Evolutionary conservation across 2,797 vertebrate species (phyloP), one percentile per base, ranked within the genome.

Genomic region (Trachurus trachurus): DNA sequence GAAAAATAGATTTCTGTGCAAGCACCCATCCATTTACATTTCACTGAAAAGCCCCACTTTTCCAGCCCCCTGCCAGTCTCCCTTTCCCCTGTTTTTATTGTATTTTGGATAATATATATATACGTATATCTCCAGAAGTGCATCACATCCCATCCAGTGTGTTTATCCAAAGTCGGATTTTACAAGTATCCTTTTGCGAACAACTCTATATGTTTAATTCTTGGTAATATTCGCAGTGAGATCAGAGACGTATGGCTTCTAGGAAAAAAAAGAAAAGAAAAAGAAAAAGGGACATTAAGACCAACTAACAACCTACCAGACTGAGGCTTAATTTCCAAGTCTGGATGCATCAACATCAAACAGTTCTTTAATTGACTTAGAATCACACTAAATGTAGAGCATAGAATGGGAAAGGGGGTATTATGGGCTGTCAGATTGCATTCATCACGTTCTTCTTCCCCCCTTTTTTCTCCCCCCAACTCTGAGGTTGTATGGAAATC

Each of bases 311-410:
- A 76, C 78, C 67, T 39, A 79, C 66, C 79, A 85, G 86, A 68
- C 85, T 77, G 74, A 6, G 34, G 72, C 85, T 82, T 89, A 80
- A 90, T 93, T 91, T 84, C 74, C 70, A 84, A 92, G 91, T 94
- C 93, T 88, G 78, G 85, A 88, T 81, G 72, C 82, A 92, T 94
- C 92, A 94, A 87, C 89, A 90, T 94, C 92, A 94, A 92, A 83
- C 89, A 82, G 86, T 88, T 92, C 78, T 87, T 93, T 95, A 95
- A 94, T 93, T 94, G 90, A 84, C 91, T 93, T 88, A 82, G 87
- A 94, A 91, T 92, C 86, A 84, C 85, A 90, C 80, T 92, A 90
- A 94, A 92, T 82, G 77, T 65, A 79, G 87, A 82, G 85, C 86
- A 83, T 71, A 89, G 85, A 83, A 92, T 86, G 88, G 89, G 87